phyloP scores from a whole-genome alignment of 2,888 invertebrate species.

The Vesta saturnalis region DNA sequence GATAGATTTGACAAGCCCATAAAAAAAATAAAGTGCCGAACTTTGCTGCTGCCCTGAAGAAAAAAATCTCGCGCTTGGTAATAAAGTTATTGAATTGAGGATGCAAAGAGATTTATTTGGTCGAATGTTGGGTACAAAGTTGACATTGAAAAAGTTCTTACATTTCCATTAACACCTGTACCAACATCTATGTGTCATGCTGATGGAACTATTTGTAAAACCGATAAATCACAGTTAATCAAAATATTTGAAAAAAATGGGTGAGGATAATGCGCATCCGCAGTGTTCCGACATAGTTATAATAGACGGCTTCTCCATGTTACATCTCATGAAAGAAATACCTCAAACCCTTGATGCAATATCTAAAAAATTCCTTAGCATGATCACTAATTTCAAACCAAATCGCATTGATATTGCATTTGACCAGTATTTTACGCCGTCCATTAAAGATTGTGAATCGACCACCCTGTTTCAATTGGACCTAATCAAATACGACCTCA shows the following conservation, averaged over 20 bases:
- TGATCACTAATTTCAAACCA: slow-evolving; percentile 32
- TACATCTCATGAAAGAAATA: slow-evolving; percentile 45
- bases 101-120: slow-evolving; percentile 43
- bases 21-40: slow-evolving; percentile 35
- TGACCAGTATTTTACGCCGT: slow-evolving; percentile 35
- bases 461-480: slow-evolving; percentile 39
- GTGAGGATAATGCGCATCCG: slow-evolving; percentile 12
- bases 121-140: slow-evolving; percentile 41
- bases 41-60: slow-evolving; percentile 40
- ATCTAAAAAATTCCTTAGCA: slow-evolving; percentile 39
- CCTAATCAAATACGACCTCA: too few relatives aligned
- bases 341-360: slow-evolving; percentile 41
- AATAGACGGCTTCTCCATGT: slow-evolving; percentile 47
- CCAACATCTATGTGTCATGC: slow-evolving; percentile 48
- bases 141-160: slow-evolving; percentile 39
- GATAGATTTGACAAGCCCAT: slow-evolving; percentile 43
- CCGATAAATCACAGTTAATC: neutral
- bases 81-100: slow-evolving; percentile 18
- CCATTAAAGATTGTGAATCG: slow-evolving; percentile 35
- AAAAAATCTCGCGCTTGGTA: slow-evolving; percentile 32
- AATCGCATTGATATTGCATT: slow-evolving; percentile 42
- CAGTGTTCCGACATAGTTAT: slow-evolving; percentile 32
- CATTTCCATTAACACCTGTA: slow-evolving; percentile 40
- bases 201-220: slow-evolving; percentile 38
- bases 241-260: neutral